phyloP scores from a whole-genome alignment of 1,140 invertebrate species.

The Drosophila dunni region DNA sequence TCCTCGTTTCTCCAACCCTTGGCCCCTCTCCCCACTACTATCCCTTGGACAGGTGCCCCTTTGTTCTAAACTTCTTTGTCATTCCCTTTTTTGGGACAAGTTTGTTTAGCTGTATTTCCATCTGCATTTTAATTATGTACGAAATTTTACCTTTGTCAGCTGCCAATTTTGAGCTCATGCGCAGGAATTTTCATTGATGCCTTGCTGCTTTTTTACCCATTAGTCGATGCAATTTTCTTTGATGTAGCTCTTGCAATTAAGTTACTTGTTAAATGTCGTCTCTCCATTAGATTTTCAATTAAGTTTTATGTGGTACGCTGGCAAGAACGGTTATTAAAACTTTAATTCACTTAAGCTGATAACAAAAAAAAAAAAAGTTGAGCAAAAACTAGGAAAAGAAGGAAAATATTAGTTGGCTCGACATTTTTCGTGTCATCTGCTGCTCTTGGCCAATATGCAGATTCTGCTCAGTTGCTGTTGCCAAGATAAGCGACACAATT shows the following conservation, averaged over 20 bases:
- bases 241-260: constrained; percentile 44
- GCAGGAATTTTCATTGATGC: background rate
- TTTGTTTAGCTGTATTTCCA: constrained; percentile 1
- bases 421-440: constrained; percentile 63
- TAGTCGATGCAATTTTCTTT: constrained; percentile 25
- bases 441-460: constrained; percentile 30
- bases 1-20: too few species aligned
- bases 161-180: constrained; percentile 9
- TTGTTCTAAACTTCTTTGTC: background rate
- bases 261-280: constrained; percentile 23
- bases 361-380: constrained; percentile 37
- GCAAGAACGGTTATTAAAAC: constrained; percentile 72
- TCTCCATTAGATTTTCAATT: constrained; percentile 70
- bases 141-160: background rate
- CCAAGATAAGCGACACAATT: constrained; percentile 53
- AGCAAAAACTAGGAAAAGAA: constrained; percentile 30
- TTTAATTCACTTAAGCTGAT: constrained; percentile 72
- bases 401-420: constrained; percentile 58
- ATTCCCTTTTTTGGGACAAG: background rate
- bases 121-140: constrained; percentile 18
- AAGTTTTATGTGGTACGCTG: constrained; percentile 52
- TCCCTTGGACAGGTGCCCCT: constrained; percentile 1
- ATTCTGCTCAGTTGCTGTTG: constrained; percentile 20
- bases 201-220: background rate
- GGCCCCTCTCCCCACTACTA: background rate